A percentile compares a stretch with the other conserved stretches of the same genome.
Conservation (phyloP, 1,140 invertebrate species). For the Hestina assimilis region DNA sequence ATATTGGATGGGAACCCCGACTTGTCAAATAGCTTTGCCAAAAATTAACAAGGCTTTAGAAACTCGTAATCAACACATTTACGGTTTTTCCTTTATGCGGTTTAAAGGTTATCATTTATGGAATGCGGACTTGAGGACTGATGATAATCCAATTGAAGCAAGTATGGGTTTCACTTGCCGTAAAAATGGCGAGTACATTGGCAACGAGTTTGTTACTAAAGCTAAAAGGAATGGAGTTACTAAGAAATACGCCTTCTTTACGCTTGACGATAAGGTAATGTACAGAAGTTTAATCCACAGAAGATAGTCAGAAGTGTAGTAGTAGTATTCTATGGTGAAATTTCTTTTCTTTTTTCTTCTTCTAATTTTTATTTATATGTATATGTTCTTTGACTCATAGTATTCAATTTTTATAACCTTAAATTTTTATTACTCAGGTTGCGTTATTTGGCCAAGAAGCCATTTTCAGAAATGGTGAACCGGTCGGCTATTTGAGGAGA, state of each 20-base stretch:
- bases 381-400: too few species aligned
- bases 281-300: background rate
- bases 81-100: too few species aligned
- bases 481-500: constrained; percentile 88
- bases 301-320: too few species aligned
- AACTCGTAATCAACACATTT: too few species aligned
- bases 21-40: too few species aligned
- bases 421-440: constrained; percentile 68
- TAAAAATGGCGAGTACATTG: constrained; percentile 86
- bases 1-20: too few species aligned
- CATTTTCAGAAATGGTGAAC: constrained; percentile 86
- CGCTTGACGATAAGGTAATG: constrained; percentile 82
- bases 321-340: too few species aligned
- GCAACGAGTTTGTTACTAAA: constrained; percentile 84
- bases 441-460: constrained; percentile 91
- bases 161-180: constrained; percentile 88
- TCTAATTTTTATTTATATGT: too few species aligned
- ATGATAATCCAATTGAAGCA: constrained; percentile 92
- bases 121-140: constrained; percentile 88
- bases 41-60: too few species aligned
- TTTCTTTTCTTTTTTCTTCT: background rate
- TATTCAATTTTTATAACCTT: too few species aligned
- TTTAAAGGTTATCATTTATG: constrained; percentile 93
- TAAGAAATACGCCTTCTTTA: constrained; percentile 87
- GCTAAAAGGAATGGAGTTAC: constrained; percentile 82